These are phyloP conservation scores for Neelides sp. DNA, from an alignment of 1,140 invertebrate genomes.

Conservation along the genomic window DNA sequence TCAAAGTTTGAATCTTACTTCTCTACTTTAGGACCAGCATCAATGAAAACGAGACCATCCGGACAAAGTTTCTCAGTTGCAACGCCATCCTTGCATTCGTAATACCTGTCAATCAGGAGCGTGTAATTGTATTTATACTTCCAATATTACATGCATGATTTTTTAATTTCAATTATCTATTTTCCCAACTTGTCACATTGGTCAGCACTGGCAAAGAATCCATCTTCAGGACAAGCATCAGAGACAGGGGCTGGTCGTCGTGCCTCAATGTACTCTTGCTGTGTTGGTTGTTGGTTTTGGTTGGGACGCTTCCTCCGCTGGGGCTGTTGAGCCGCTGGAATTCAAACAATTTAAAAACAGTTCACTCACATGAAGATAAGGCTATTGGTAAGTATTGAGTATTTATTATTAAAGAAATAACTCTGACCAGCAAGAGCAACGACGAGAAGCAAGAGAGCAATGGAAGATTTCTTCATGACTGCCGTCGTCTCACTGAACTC, in stretches of 20 bases:
- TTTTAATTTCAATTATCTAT: neutral
- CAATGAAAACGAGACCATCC: conserved; percentile 84
- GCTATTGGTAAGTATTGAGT: too few relatives aligned
- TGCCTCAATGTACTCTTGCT: too few relatives aligned
- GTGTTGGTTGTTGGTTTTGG: neutral
- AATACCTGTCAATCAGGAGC: too few relatives aligned
- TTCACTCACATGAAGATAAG: too few relatives aligned
- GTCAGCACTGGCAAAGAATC: conserved; percentile 68
- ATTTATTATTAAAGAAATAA: too few relatives aligned
- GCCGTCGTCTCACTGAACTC: conserved; percentile 3
- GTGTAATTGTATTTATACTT: too few relatives aligned
- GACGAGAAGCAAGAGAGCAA: conserved; percentile 9
- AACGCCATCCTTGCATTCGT: conserved; percentile 53
- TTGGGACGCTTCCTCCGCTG: conserved; percentile 1
- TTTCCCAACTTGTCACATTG: conserved; percentile 91
- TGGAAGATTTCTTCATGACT: conserved; percentile 14
- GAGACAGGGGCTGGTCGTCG: neutral
- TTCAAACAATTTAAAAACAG: too few relatives aligned
- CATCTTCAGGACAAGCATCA: conserved; percentile 63
- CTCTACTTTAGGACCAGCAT: conserved; percentile 63
- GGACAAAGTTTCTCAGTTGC: conserved; percentile 66
- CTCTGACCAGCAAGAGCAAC: neutral
- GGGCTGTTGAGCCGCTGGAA: too few relatives aligned
- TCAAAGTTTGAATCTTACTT: conserved; percentile 78
- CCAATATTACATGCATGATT: too few relatives aligned